Conservation (phyloP, 2,113 vertebrate genomes). For the Lamprologus lemairii region DNA sequence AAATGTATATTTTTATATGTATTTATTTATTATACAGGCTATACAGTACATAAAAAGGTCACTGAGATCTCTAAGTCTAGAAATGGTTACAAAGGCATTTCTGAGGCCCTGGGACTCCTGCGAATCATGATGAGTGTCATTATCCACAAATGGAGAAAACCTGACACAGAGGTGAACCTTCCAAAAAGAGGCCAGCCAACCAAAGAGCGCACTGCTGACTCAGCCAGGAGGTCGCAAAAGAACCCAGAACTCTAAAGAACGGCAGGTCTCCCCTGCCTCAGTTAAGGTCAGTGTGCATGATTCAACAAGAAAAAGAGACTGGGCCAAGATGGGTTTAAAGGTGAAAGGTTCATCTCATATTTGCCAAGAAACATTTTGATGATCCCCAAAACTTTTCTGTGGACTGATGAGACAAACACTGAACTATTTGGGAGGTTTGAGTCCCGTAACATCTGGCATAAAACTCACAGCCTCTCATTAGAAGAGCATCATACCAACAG, state of each 20-base stretch:
- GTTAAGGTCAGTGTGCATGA: neutral
- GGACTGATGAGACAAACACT: neutral
- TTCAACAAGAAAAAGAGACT: neutral
- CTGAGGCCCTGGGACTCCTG: neutral
- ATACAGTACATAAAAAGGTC: neutral
- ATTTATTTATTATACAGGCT: neutral
- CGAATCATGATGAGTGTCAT: neutral
- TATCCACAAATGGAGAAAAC: neutral
- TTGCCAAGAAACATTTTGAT: neutral
- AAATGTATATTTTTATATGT: neutral
- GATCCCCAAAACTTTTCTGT: neutral
- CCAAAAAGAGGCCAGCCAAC: neutral
- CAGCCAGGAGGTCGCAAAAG: neutral
- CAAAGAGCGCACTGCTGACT: neutral
- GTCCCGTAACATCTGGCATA: neutral
- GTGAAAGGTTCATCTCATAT: neutral
- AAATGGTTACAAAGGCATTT: neutral
- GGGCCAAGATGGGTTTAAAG: neutral
- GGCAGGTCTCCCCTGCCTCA: neutral
- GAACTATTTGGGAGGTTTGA: neutral
- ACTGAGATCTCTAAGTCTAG: neutral
- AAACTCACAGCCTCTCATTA: neutral
- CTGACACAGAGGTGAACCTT: neutral
- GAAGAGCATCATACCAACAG: neutral
- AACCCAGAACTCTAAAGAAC: neutral